These are phyloP conservation scores for Peromyscus nudipes DNA, from an alignment of 2,797 vertebrate genomes.

Conservation along the genomic window DNA sequence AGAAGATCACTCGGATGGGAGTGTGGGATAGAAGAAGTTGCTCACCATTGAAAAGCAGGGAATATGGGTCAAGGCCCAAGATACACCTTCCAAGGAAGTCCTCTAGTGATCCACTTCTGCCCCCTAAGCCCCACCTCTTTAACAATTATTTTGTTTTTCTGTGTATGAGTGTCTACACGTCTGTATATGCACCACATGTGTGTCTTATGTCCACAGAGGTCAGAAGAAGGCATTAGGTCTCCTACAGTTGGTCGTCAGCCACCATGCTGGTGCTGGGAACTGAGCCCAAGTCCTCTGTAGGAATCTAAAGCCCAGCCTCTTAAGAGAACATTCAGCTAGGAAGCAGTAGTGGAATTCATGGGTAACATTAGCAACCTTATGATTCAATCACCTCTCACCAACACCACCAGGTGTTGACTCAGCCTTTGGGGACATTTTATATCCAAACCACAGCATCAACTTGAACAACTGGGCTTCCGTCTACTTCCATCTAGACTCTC, in stretches of 20 bases:
- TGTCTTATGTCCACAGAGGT: neutral
- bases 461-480: neutral
- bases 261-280: neutral
- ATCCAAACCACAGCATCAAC: neutral
- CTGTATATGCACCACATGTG: neutral
- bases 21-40: neutral
- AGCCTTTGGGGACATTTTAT: neutral
- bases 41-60: neutral
- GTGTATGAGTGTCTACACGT: neutral
- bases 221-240: neutral
- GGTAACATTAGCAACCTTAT: neutral
- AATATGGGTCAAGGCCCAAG: neutral
- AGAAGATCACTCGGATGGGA: neutral
- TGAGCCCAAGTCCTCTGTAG: neutral
- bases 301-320: neutral
- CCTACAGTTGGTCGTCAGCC: neutral
- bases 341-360: neutral
- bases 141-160: neutral
- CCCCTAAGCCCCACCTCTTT: neutral
- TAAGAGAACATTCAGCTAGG: neutral
- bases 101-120: neutral
- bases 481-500: neutral
- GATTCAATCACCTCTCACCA: neutral
- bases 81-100: too few species aligned
- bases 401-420: neutral